Conservation (phyloP, 1,140 invertebrate species). For the Drosophila novamexicana region DNA sequence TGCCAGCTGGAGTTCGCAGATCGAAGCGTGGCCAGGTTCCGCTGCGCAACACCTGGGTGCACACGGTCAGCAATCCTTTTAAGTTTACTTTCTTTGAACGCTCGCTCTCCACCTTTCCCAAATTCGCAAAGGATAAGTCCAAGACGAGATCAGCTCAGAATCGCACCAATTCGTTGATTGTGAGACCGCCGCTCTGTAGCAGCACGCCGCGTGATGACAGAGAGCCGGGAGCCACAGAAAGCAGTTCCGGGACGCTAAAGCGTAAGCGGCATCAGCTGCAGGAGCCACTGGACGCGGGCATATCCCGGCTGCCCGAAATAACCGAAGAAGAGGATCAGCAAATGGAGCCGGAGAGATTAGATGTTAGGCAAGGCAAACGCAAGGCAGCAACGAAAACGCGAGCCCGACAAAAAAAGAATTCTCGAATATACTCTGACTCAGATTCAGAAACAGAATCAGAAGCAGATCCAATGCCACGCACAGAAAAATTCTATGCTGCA, state of each 20-base stretch:
- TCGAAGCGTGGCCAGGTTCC: slow-evolving; percentile 70
- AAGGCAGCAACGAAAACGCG: not conserved
- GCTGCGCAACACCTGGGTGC: slow-evolving; percentile 47
- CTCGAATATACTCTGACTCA: not conserved
- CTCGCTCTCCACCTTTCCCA: not conserved
- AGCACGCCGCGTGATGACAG: slow-evolving; percentile 38
- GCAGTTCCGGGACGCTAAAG: not conserved
- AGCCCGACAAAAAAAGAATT: not conserved
- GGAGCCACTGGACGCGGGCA: not conserved
- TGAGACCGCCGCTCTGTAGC: slow-evolving; percentile 25
- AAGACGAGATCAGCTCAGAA: not conserved
- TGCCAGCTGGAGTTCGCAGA: slow-evolving; percentile 45
- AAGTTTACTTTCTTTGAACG: slow-evolving; percentile 10
- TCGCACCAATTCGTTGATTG: not conserved
- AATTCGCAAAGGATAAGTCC: not conserved
- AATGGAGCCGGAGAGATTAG: not conserved
- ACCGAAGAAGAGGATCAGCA: not conserved
- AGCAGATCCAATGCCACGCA: not conserved
- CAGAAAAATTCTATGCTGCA: not conserved
- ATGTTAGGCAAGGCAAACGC: not conserved
- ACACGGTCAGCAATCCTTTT: slow-evolving; percentile 44
- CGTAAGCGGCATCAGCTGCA: not conserved
- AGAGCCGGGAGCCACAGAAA: not conserved
- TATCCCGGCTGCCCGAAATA: not conserved
- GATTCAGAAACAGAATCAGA: not conserved